Base-by-base conservation (phyloP, 2,113 vertebrate genomes). In the Platichthys flesus region DNA sequence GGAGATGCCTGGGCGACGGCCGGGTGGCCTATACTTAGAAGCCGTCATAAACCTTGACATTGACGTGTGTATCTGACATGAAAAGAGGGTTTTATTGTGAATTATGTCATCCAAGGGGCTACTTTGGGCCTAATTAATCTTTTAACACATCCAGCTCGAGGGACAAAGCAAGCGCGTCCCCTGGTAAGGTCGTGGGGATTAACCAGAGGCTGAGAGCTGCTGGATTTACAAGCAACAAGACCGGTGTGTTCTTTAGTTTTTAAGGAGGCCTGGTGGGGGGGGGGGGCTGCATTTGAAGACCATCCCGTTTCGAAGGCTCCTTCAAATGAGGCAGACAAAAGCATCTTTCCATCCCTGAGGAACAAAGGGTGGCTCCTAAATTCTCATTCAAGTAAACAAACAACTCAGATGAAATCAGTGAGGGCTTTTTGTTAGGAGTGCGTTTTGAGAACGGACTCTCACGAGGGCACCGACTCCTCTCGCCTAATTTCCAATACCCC, bases 1-100 rank as follows among this genome's bases (percentile, higher is more conserved):
- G 70, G 73, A 88, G 83, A 92, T 92, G 85, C 87, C 85, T 80
- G 78, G 61, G 80, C 65, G 15, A 56, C 84, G 78, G 78, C 85
- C 85, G 40, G 84, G 71, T 21, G 20, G 56, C 76, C 89, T 92
- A 92, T 91, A 90, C 81, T 91, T 93, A 93, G 93, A 93, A 81
- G 81, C 42, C 59, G 56, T 75, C 57, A 76, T 90, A 90, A 92
- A 93, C 89, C 84, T 87, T 93, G 92, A 93, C 90, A 92, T 94
- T 93, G 82, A 92, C 84, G 72, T 74, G 71, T 82, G 85, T 74
- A 82, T 84, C 74, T 67, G 60, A 71, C 77, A 90, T 80, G 84
- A 83, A 86, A 89, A 82, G 67, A 72, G 42, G 52, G 45, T 88
- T 89, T 90, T 63, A 69, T 72, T 26, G 67, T 77, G 16, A 89